Conservation (phyloP, 92 coral and sea anemone genomes). For the Anthopleura xanthogrammica region DNA sequence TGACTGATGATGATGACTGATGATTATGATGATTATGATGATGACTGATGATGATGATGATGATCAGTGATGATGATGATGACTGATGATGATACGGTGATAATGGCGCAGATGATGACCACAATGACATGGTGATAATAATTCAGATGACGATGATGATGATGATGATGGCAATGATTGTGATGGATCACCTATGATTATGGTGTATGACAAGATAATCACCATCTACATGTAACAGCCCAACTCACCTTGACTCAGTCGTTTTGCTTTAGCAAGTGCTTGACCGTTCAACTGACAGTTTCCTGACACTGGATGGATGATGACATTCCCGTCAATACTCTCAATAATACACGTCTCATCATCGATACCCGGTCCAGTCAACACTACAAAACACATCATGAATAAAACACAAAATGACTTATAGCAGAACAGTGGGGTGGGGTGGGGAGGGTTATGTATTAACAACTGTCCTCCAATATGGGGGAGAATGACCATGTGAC, state of each 20-base stretch:
- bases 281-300: conserved; percentile 88
- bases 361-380: conserved; percentile 93
- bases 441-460: neutral
- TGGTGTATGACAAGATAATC: neutral
- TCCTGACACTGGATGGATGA: conserved; percentile 77
- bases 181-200: neutral
- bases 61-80: neutral
- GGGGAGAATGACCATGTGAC: neutral
- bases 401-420: neutral
- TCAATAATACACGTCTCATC: conserved; percentile 92
- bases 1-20: too few species aligned
- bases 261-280: conserved; percentile 60
- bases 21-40: too few species aligned
- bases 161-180: neutral
- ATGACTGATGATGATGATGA: neutral
- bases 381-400: conserved; percentile 46
- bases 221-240: too few species aligned
- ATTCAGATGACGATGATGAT: neutral
- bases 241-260: conserved; percentile 79
- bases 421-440: neutral
- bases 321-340: conserved; percentile 88
- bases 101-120: neutral
- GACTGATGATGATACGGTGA: neutral
- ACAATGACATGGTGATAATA: neutral
- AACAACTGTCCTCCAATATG: neutral